Evolutionary conservation across 2,888 invertebrate species (phyloP).

Genomic region (Brenthis ino): DNA sequence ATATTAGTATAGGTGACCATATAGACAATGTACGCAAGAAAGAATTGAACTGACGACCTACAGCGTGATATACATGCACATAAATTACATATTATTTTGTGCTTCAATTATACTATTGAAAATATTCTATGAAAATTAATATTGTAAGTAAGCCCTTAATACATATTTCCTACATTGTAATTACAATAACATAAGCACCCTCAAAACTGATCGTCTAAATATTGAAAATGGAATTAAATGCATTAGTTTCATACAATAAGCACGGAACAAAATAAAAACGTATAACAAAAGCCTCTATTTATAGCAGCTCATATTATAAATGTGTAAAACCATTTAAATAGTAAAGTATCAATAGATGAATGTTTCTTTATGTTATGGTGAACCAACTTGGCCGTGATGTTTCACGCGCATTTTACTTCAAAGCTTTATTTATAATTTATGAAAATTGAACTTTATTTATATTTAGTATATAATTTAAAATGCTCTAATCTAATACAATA

Average conservation of each 20-base stretch:
- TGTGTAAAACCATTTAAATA: slow-evolving; percentile 82
- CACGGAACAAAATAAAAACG: slow-evolving; percentile 68
- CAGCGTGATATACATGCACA: too few species aligned
- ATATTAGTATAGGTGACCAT: too few species aligned
- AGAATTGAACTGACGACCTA: too few species aligned
- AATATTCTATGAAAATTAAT: slow-evolving; percentile 2
- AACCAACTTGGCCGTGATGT: slow-evolving; percentile 80
- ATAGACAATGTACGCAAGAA: too few species aligned
- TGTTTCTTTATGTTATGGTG: slow-evolving; percentile 78
- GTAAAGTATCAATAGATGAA: slow-evolving; percentile 77
- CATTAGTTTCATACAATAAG: slow-evolving; percentile 79
- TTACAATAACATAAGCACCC: slow-evolving; percentile 48
- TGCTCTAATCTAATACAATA: not conserved
- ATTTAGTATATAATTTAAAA: slow-evolving; percentile 35
- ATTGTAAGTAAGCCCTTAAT: slow-evolving; percentile 20
- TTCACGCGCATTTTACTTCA: slow-evolving; percentile 78
- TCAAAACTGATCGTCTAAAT: slow-evolving; percentile 63
- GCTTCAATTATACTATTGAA: not conserved
- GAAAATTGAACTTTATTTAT: slow-evolving; percentile 16
- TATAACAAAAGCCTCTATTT: slow-evolving; percentile 72
- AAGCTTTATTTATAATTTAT: slow-evolving; percentile 47
- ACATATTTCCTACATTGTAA: slow-evolving; percentile 24
- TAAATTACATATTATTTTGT: too few species aligned
- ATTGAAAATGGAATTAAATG: slow-evolving; percentile 76
- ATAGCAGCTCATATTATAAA: slow-evolving; percentile 79